Evolutionary conservation across 2,888 invertebrate genomes (phyloP).

Genomic region (Notodonta ziczac): DNA sequence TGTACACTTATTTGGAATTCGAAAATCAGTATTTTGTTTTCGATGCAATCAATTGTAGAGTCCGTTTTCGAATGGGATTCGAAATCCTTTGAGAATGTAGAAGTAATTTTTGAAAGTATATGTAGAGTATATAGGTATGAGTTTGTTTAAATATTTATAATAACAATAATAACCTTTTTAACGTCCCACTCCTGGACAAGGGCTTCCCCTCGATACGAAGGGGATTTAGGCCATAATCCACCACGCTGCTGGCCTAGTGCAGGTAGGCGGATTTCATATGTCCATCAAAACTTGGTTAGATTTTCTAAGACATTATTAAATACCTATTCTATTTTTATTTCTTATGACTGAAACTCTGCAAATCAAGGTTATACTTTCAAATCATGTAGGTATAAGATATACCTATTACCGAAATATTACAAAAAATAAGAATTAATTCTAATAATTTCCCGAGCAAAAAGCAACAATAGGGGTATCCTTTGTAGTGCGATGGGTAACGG

Average conservation of each 20-base stretch:
- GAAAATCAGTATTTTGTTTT: not conserved
- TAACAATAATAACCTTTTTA: no score
- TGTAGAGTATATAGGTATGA: no score
- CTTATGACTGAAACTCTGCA: not conserved
- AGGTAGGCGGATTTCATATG: no score
- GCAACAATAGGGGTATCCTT: constrained; percentile 37
- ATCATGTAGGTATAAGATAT: not conserved
- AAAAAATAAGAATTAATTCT: constrained; percentile 3
- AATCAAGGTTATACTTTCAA: not conserved
- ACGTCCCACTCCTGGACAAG: no score
- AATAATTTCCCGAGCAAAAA: not conserved
- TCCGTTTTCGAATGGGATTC: not conserved
- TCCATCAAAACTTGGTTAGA: no score
- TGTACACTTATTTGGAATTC: constrained; percentile 1
- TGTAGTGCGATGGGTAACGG: constrained; percentile 44
- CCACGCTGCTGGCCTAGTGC: no score
- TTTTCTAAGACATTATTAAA: no score
- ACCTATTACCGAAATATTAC: not conserved
- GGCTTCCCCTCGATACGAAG: no score
- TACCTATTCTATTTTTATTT: no score
- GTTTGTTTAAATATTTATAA: no score
- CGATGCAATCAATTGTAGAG: not conserved
- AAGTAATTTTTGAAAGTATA: no score
- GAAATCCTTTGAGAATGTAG: not conserved
- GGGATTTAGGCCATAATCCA: no score